Percentiles rank a stretch among this genome's conserved stretches.
Evolutionary conservation across 2,797 vertebrate genomes (phyloP).

Genomic region (Loriculus beryllinus): DNA sequence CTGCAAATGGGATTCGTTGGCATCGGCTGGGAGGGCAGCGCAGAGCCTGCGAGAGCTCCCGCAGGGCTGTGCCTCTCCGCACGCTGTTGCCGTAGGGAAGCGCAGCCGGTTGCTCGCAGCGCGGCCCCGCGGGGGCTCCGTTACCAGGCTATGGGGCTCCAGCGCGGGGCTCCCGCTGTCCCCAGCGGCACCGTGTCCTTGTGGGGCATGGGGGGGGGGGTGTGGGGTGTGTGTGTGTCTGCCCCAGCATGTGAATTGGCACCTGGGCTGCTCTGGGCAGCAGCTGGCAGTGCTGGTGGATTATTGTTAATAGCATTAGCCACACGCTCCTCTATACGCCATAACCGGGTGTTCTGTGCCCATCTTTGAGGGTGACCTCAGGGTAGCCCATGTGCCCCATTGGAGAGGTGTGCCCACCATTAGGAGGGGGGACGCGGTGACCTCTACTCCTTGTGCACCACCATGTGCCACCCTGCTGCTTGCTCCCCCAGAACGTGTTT

Average conservation of each 20-base stretch:
- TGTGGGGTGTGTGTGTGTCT: no score
- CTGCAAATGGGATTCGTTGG: not conserved
- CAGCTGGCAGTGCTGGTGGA: not conserved
- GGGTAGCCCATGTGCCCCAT: not conserved
- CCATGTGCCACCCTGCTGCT: not conserved
- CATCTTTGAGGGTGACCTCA: not conserved
- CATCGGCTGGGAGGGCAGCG: not conserved
- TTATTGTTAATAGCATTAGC: not conserved
- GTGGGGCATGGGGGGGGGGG: not conserved
- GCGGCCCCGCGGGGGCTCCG: not conserved
- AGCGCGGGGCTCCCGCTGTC: not conserved
- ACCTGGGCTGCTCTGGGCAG: not conserved
- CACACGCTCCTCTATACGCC: not conserved
- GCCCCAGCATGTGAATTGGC: not conserved
- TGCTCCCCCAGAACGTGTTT: constrained; percentile 83
- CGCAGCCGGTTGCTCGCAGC: not conserved
- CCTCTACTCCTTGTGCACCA: accelerated
- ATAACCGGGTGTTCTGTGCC: not conserved
- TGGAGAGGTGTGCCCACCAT: not conserved
- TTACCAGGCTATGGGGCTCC: not conserved
- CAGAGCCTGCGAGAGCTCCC: not conserved
- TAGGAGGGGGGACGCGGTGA: not conserved
- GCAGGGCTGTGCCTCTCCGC: not conserved
- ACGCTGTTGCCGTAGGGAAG: not conserved
- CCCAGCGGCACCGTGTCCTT: not conserved